These are phyloP conservation scores for Microctonus aethiopoides DNA, from an alignment of 2,888 invertebrate species.

Conservation along the genomic window DNA sequence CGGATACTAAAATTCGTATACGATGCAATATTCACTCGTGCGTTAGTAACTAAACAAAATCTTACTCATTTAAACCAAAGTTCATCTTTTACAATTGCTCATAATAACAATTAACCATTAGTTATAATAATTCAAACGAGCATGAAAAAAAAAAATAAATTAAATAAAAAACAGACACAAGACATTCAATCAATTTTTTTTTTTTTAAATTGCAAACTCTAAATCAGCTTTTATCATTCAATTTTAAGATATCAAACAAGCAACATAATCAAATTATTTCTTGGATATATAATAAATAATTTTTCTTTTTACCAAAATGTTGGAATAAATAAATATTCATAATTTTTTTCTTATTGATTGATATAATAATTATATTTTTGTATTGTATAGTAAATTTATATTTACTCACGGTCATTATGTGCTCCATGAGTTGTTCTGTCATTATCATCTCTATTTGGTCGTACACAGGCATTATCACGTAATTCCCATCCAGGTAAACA, in stretches of 20 bases:
- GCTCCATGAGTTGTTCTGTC: constrained; percentile 27
- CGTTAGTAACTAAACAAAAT: background rate
- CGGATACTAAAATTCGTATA: constrained; percentile 59
- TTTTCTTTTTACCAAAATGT: too few species aligned
- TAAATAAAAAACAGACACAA: too few species aligned
- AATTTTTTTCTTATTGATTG: constrained; percentile 6
- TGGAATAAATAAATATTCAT: too few species aligned
- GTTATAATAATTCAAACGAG: background rate
- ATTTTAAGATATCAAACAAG: too few species aligned
- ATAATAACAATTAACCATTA: background rate
- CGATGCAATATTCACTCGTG: background rate
- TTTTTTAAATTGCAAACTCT: too few species aligned
- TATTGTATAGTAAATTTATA: constrained; percentile 2
- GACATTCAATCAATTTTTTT: too few species aligned
- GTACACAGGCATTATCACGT: constrained; percentile 51
- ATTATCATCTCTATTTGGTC: constrained; percentile 41
- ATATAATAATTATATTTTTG: background rate
- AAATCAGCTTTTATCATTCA: too few species aligned
- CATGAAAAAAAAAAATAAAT: too few species aligned
- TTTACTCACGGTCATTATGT: constrained; percentile 36
- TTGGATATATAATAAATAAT: too few species aligned
- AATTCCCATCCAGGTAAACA: constrained; percentile 71
- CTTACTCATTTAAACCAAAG: constrained; percentile 4
- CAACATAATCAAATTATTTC: too few species aligned
- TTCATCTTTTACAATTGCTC: background rate